Evolutionary conservation across 2,113 vertebrate species (phyloP), one percentile per base, ranked within the genome.

Genomic region (Phylloscopus trochilus): DNA sequence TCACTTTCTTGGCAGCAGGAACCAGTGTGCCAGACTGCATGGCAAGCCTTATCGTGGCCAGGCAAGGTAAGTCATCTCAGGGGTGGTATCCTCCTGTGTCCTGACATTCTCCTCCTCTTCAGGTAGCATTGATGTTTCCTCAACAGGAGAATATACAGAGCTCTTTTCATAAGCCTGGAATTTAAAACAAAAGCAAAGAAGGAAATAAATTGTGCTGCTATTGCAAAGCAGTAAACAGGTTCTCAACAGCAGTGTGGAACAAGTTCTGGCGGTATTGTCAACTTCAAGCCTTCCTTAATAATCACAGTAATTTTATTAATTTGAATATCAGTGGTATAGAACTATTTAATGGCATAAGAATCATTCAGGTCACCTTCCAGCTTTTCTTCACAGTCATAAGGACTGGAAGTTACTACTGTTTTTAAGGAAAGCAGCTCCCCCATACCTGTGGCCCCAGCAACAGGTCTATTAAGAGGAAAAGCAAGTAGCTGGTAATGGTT

Each of bases 11-110:
- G 97, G 99, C 99, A 59, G 99, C 99, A 6, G 99, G 99, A 94
- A 99, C 99, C 97, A 99, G 99, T 4, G 99, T 99, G 92, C 99
- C 99, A 0, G 99, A 99, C 97, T 99, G 99, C 97, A 99, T 99
- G 99, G 99, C 99, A 85, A 99, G 99, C 97, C 98, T 99, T 64
- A 99, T 99, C 0, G 99, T 99, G 79, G 99, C 99, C 68, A 98
- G 99, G 94, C 99, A 99, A 99, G 99, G 99, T 99, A 87, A 39
- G 98, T 91, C 31, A 8, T 43, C 30, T 95, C 55, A 95, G 98
- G 96, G 98, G 6, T 68, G 39, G 41, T 44, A 11, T 10, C 17
- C 39, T 81, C 28, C 44, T 89, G 1, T 64, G 59, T 66, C 28
- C 46, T 39, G 39, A 5, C 24, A 52, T 66, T 46, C 6, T 59